Conservation (phyloP, 2,888 invertebrate genomes). For the Crepidodera aurea region DNA sequence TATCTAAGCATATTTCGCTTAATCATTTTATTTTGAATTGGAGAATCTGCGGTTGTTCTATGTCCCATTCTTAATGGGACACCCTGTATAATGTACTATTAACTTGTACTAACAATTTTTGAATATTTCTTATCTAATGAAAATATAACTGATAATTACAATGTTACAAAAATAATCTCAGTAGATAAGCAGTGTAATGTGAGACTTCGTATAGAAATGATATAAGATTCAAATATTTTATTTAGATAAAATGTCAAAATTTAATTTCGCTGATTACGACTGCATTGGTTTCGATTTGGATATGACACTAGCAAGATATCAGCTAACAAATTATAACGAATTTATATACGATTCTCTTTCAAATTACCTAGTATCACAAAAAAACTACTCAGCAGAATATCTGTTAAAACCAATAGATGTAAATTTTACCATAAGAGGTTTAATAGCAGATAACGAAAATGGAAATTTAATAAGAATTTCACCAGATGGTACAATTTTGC, state of each 20-base stretch:
- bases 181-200: too few relatives aligned
- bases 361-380: slow-evolving; percentile 68
- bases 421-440: slow-evolving; percentile 76
- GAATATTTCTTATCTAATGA: too few relatives aligned
- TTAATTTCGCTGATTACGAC: slow-evolving; percentile 69
- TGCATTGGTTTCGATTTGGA: slow-evolving; percentile 80
- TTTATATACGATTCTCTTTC: slow-evolving; percentile 70
- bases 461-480: slow-evolving; percentile 70
- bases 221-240: too few relatives aligned
- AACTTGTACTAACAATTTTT: too few relatives aligned
- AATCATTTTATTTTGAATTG: too few relatives aligned
- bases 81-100: too few relatives aligned
- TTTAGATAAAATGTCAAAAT: slow-evolving; percentile 39
- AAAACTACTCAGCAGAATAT: slow-evolving; percentile 64
- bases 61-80: too few relatives aligned
- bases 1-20: too few relatives aligned
- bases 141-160: too few relatives aligned
- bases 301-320: slow-evolving; percentile 75
- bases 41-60: too few relatives aligned
- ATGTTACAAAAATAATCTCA: too few relatives aligned
- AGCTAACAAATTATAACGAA: slow-evolving; percentile 68
- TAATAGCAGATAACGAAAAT: slow-evolving; percentile 71
- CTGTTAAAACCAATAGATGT: slow-evolving; percentile 64
- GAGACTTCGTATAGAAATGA: too few relatives aligned
- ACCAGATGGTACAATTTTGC: slow-evolving; percentile 68